Evolutionary conservation across 2,888 invertebrate genomes (phyloP), one percentile per base, ranked within the genome.

Genomic region (Choreutis nemorana): DNA sequence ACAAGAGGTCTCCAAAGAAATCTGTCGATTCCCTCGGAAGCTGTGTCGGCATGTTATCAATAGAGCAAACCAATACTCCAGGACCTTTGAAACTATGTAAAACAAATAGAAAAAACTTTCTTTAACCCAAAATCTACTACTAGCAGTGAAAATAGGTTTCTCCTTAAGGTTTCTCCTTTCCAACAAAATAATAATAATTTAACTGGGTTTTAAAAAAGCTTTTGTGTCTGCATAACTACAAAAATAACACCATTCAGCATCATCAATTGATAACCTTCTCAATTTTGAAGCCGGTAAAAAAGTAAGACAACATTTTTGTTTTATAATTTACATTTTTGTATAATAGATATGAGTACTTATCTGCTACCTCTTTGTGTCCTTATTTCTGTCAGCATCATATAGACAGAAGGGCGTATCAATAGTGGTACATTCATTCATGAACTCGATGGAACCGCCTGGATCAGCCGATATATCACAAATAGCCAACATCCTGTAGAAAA

Each of bases 1-100:
- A 84, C 14, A 99, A 78, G 1, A 97, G 81, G 45, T 95, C 93
- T 0, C 99, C 99, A 62, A 99, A 99, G 67, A 96, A 94, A 55
- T 98, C 97, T 0, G 99, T 99, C 2, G 98, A 89, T 61, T 99
- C 99, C 24, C 93, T 83, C 0, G 99, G 99, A 37, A 99, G 80
- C 63, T 99, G 99, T 0, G 99, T 99, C 1, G 99, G 99, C 99
- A 99, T 99, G 70, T 99, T 99, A 70, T 99, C 99, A 44, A 99
- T 99, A 9, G 97, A 97, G 59, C 99, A 99, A n/a, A 99, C 97
- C 29, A 99, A 72, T 1, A 99, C 97, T 11, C 99, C 99, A 0
- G 95, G 91, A 0, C 97, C 97, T 63, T 91, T 93, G 70, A 97
- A 97, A 63, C 94, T 91, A 49, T n/a, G 23, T 38, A 28, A 33